Evolutionary conservation across 1,140 invertebrate species (phyloP).

Genomic region (Drosophila yakuba): DNA sequence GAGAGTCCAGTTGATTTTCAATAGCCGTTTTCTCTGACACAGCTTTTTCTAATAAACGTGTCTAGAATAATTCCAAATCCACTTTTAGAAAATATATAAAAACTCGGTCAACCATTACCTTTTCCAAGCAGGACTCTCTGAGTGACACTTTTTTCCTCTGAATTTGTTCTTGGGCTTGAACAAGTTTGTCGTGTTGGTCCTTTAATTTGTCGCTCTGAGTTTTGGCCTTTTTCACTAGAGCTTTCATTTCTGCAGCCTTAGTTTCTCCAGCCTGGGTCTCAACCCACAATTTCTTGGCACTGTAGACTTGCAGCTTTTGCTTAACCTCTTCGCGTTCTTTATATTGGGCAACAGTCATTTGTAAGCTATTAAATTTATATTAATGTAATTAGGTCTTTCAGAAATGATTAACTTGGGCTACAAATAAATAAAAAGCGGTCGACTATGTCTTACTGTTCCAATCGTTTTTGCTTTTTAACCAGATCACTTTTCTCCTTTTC

Average conservation of each 20-base stretch:
- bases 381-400: neutral
- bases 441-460: constrained; percentile 58
- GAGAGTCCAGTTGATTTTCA: constrained; percentile 36
- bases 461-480: constrained; percentile 53
- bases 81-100: neutral
- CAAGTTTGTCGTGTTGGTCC: constrained; percentile 6
- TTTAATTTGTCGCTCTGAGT: constrained; percentile 17
- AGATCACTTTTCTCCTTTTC: constrained; percentile 53
- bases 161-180: constrained; percentile 32
- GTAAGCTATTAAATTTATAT: constrained; percentile 21
- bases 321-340: constrained; percentile 62
- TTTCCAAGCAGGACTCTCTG: constrained; percentile 26
- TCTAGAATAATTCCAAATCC: constrained; percentile 16
- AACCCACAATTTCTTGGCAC: constrained; percentile 59
- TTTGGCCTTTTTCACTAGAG: constrained; percentile 24
- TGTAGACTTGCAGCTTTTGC: constrained; percentile 59
- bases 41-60: constrained; percentile 9
- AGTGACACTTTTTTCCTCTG: constrained; percentile 12
- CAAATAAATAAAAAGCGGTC: neutral
- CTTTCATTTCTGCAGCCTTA: constrained; percentile 32
- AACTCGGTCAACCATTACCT: constrained; percentile 24
- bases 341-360: constrained; percentile 48
- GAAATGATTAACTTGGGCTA: too few species aligned
- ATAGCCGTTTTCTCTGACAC: constrained; percentile 20
- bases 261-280: constrained; percentile 28